A percentile compares a stretch with the other conserved stretches of the same genome.
phyloP scores from a whole-genome alignment of 2,888 invertebrate genomes.

The Hanleya hanleyi region DNA sequence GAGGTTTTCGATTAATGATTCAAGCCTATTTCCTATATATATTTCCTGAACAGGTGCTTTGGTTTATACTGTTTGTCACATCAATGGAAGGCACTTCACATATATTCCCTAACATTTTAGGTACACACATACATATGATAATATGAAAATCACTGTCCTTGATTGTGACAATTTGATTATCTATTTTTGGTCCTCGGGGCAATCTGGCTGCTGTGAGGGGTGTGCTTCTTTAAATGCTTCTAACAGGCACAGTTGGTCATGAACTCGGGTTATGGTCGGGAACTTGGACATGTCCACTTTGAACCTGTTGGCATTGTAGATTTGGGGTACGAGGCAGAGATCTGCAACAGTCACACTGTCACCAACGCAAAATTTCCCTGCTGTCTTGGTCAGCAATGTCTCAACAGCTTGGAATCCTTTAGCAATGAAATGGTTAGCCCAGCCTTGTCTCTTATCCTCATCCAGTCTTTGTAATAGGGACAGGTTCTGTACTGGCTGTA shows the following conservation, averaged over 20 bases:
- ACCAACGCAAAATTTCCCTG: slow-evolving; percentile 88
- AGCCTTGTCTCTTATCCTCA: slow-evolving; percentile 87
- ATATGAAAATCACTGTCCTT: no score
- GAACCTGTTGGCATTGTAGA: slow-evolving; percentile 95
- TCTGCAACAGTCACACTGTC: slow-evolving; percentile 96
- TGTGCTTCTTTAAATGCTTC: slow-evolving; percentile 94
- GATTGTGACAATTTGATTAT: background rate
- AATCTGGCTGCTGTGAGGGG: slow-evolving; percentile 94
- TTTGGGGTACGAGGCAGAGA: slow-evolving; percentile 95
- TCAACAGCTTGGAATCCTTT: slow-evolving; percentile 92
- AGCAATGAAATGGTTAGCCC: slow-evolving; percentile 95
- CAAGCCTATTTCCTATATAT: no score
- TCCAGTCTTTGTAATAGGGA: slow-evolving; percentile 81
- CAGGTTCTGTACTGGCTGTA: slow-evolving; percentile 96
- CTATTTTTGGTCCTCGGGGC: slow-evolving; percentile 78
- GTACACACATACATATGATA: no score
- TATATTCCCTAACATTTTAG: no score
- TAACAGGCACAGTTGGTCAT: slow-evolving; percentile 88
- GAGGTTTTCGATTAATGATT: no score
- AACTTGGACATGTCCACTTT: slow-evolving; percentile 92
- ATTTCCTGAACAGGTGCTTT: no score
- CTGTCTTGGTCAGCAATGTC: slow-evolving; percentile 85
- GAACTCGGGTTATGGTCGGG: slow-evolving; percentile 90
- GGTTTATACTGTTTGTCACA: no score
- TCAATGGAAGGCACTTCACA: no score